Base-by-base conservation (phyloP, 2,888 invertebrate species). In the Lithophane ornitopus region DNA sequence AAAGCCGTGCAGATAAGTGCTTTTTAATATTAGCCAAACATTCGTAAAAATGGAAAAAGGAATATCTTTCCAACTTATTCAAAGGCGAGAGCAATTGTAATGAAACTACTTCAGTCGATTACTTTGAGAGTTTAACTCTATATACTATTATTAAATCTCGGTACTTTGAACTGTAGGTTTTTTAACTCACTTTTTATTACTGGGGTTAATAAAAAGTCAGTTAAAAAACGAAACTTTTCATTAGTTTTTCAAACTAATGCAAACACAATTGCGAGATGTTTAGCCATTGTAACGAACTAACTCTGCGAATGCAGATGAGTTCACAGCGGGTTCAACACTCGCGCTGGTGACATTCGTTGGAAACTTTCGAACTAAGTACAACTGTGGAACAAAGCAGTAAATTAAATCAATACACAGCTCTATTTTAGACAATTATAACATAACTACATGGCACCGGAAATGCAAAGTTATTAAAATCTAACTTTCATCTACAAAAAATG, bases 21-120 rank as follows among this genome's bases (percentile, higher is more conserved):
- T 75, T 78, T 78, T 76, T 82, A 80, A 82, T 85, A 84, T 79
- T 44, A 70, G 66, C 59, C 67, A 84, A 84, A 81, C 39, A 78
- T 84, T 78, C n/a, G 52, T 49, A 59, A 74, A 78, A 69, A 77
- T 52, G 12, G 44, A 49, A 54, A 28, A 71, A 65, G 56, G 34
- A 71, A 80, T 74, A 70, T 77, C 58, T 69, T 66, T 74, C 46
- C n/a, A 73, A 62, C 56, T 65, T 63, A 46, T 34, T 70, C 61
- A 63, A 77, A 80, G 34, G 14, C 49, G 28, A 49, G 49, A 28
- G 66, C 39, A 69, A 71, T 81, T 66, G 73, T 70, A 84, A 77
- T 62, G 16, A 26, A 76, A 81, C 77, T 62, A 70, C 81, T 80
- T 69, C 14, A 9, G 16, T 26, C 39, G 62, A 84, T 74, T 72